These are phyloP conservation scores for Mugil cephalus DNA, from an alignment of 2,113 vertebrate genomes.

Conservation along the genomic window DNA sequence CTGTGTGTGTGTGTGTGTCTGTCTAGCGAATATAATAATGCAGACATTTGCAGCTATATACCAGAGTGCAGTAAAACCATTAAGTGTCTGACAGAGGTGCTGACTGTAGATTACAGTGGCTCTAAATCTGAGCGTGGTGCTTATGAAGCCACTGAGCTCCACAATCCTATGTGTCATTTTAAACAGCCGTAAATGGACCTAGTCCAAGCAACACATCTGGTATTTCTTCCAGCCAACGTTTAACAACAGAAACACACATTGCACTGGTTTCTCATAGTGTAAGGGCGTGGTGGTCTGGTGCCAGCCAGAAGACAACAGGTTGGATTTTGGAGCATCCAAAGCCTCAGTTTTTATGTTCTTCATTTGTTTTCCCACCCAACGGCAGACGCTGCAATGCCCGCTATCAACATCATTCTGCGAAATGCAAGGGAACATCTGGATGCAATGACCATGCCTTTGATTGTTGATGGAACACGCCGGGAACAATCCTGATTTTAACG, in stretches of 20 bases:
- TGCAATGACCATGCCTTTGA: too few relatives aligned
- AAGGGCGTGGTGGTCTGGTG: background rate
- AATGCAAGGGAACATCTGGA: too few relatives aligned
- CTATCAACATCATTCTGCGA: too few relatives aligned
- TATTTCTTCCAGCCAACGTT: conserved; percentile 22
- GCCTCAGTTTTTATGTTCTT: too few relatives aligned
- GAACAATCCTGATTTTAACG: too few relatives aligned
- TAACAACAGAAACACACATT: background rate
- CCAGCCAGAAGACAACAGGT: background rate
- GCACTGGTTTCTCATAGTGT: background rate
- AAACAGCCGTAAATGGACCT: conserved; percentile 8
- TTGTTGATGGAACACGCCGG: too few relatives aligned
- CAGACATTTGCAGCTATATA: conserved; percentile 58
- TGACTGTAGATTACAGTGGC: conserved; percentile 67
- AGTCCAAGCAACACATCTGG: conserved; percentile 20
- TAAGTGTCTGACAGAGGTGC: conserved; percentile 71
- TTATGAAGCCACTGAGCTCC: conserved; percentile 44
- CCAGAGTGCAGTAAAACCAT: conserved; percentile 68
- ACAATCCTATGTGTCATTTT: conserved; percentile 41
- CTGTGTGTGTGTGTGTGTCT: conserved; percentile 27
- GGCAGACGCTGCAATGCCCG: too few relatives aligned
- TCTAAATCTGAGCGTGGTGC: conserved; percentile 55
- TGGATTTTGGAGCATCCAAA: background rate
- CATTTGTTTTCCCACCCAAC: too few relatives aligned
- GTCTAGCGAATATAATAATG: conserved; percentile 60